These are phyloP conservation scores for Furnarius figulus DNA, from an alignment of 2,113 vertebrate genomes.

Conservation along the genomic window DNA sequence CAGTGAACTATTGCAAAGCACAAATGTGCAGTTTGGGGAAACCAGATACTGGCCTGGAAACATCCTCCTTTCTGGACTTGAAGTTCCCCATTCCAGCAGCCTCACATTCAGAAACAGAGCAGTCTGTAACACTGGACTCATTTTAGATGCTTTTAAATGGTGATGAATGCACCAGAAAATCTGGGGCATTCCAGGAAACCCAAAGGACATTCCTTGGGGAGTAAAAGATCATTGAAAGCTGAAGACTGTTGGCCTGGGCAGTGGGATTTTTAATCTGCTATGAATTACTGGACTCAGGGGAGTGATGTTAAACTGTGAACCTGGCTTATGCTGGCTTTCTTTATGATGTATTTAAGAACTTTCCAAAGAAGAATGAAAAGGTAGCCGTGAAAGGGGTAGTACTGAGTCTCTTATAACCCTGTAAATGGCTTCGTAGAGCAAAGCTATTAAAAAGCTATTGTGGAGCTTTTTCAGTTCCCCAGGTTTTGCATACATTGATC, in stretches of 20 bases:
- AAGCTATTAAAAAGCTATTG: neutral
- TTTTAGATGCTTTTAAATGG: neutral
- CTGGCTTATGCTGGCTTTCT: neutral
- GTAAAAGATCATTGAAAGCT: neutral
- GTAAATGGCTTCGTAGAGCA: neutral
- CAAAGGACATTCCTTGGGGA: neutral
- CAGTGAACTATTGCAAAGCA: neutral
- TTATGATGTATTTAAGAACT: neutral
- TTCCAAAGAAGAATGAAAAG: neutral
- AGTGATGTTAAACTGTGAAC: neutral
- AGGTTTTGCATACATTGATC: neutral
- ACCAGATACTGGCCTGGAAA: neutral
- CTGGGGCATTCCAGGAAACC: neutral
- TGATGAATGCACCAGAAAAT: neutral
- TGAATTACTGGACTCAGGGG: neutral
- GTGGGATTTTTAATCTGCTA: neutral
- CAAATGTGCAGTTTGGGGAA: neutral
- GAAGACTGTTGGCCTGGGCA: rapidly evolving
- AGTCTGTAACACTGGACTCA: neutral
- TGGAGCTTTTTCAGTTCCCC: neutral
- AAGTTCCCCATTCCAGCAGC: neutral
- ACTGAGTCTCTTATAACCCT: neutral
- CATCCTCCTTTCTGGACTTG: neutral
- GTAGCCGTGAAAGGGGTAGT: neutral
- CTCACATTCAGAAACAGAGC: neutral